These are phyloP conservation scores for Synanthedon vespiformis DNA, from an alignment of 2,888 invertebrate genomes.

Conservation along the genomic window DNA sequence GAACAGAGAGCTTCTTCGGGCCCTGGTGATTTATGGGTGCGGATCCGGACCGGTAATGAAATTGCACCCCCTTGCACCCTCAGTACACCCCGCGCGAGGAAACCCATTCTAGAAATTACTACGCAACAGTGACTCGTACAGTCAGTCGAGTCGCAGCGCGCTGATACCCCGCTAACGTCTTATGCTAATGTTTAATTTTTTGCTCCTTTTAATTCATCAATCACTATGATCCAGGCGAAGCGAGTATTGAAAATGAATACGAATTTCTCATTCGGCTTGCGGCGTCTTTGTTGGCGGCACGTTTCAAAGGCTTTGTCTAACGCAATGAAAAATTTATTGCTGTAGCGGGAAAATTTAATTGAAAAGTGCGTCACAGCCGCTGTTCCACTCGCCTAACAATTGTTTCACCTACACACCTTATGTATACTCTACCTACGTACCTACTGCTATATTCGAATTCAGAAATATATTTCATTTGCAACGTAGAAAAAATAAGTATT, in stretches of 20 bases:
- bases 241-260: constrained; percentile 2
- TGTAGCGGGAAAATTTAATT: constrained; percentile 51
- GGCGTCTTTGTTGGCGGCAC: background rate
- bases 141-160: constrained; percentile 16
- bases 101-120: constrained; percentile 69
- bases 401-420: background rate
- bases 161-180: constrained; percentile 23
- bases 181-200: constrained; percentile 49
- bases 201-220: constrained; percentile 24
- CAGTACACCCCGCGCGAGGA: constrained; percentile 21
- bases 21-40: constrained; percentile 68
- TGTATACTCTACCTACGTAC: no score
- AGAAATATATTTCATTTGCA: no score
- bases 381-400: constrained; percentile 6
- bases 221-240: constrained; percentile 12
- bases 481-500: no score
- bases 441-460: no score
- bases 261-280: constrained; percentile 8
- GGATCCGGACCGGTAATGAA: constrained; percentile 71
- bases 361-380: constrained; percentile 20
- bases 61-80: constrained; percentile 57
- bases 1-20: constrained; percentile 65
- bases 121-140: constrained; percentile 53
- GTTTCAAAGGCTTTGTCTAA: constrained; percentile 34
- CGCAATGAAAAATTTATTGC: constrained; percentile 56